Evolutionary conservation across 1,140 invertebrate species (phyloP).

Genomic region (Tribolium madens): DNA sequence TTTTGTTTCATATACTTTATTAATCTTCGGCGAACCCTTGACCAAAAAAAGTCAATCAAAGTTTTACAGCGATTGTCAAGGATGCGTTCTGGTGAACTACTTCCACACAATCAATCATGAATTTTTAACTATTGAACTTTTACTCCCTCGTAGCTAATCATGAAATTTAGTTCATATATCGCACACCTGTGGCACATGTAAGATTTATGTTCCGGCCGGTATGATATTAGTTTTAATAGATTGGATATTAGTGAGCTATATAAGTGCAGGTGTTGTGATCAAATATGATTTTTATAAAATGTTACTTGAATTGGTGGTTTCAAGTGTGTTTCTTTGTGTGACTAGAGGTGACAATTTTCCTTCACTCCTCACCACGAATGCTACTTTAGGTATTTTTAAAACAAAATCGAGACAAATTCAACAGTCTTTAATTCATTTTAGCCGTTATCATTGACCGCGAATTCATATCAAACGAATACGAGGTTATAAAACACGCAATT

Average conservation of each 20-base stretch:
- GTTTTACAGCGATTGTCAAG: background rate
- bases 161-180: constrained; percentile 16
- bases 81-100: constrained; percentile 40
- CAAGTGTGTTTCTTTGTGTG: constrained; percentile 10
- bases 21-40: constrained; percentile 17
- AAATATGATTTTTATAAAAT: constrained; percentile 45
- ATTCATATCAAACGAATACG: constrained; percentile 71
- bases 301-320: constrained; percentile 7
- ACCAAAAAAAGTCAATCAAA: constrained; percentile 46
- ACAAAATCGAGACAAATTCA: constrained; percentile 47
- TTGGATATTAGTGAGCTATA: constrained; percentile 22
- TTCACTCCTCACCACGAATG: constrained; percentile 76
- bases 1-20: background rate
- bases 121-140: constrained; percentile 51
- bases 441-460: constrained; percentile 74
- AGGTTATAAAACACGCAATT: constrained; percentile 69
- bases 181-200: constrained; percentile 40
- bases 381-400: constrained; percentile 72
- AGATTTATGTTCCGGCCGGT: constrained; percentile 27
- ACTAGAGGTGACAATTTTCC: constrained; percentile 71
- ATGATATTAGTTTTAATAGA: constrained; percentile 48
- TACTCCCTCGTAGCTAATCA: background rate
- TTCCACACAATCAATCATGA: constrained; percentile 23
- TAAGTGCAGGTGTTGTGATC: constrained; percentile 14
- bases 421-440: constrained; percentile 59